Evolutionary conservation across 2,113 vertebrate species (phyloP), one percentile per base, ranked within the genome.

Genomic region (Sinocyclocheilus maitianheensis): DNA sequence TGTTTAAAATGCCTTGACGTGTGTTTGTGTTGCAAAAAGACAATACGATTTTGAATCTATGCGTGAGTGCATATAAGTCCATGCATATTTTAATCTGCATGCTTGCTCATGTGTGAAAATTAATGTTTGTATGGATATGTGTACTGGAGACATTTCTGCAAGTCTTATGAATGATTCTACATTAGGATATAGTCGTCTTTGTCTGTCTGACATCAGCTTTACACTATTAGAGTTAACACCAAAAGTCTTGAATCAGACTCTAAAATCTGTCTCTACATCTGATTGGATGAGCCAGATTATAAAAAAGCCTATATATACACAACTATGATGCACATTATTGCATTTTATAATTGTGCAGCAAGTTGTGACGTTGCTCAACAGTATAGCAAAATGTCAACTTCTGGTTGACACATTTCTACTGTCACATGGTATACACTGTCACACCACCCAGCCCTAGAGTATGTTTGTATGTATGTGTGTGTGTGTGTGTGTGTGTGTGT

Each of bases 21-120:
- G 71, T 26, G n/a, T 81, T 65, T 83, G 43, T 72, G 37, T 62
- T 30, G 26, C 20, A 74, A 30, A 72, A 26, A 83, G 48, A 74
- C 5, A 55, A 46, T 26, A 62, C 43, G 40, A 60, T 40, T 84
- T 40, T 75, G 22, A 20, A 62, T 75, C 20, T 62, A 13, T 37
- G 53, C 24, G n/a, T 77, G n/a, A 13, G 8, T 1, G 22, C 58
- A 37, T 37, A 18, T 13, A 37, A 34, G 30, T 75, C 6, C 18
- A 24, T 48, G 40, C 12, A 46, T 46, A 46, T 63, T 46, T 46
- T 8, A 6, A 14, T 74, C 11, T 74, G 48, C 37, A 11, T 83
- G 30, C 13, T 48, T 51, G n/a, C 18, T 80, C 43, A 6, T 12
- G n/a, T 62, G 16, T 58, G 3, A 37, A 53, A 58, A 43, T 51